These are phyloP conservation scores for Phalacrocorax carbo DNA, from an alignment of 2,113 vertebrate species.

Conservation along the genomic window DNA sequence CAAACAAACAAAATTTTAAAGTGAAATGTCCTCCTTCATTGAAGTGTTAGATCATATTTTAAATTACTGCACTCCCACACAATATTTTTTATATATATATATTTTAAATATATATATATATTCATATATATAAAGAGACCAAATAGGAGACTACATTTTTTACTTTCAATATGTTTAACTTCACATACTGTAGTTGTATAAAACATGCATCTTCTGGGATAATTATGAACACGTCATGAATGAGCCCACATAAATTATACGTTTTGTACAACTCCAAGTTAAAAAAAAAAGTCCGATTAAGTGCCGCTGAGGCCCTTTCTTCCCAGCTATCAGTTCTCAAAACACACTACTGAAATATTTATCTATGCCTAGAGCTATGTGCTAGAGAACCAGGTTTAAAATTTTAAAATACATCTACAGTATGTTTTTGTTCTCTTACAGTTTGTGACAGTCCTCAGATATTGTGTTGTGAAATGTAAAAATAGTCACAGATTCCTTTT, in stretches of 20 bases:
- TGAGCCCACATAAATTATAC: constrained; percentile 85
- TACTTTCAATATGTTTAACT: constrained; percentile 84
- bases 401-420: constrained; percentile 83
- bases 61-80: constrained; percentile 53
- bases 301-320: constrained; percentile 72
- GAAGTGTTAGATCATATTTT: constrained; percentile 62
- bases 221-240: constrained; percentile 86
- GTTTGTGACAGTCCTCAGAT: constrained; percentile 71
- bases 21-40: constrained; percentile 69
- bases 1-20: constrained; percentile 52
- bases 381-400: constrained; percentile 74
- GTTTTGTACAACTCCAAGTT: constrained; percentile 82
- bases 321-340: constrained; percentile 73
- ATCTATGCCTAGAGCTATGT: constrained; percentile 70
- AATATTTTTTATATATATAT: constrained; percentile 24
- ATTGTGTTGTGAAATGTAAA: constrained; percentile 79
- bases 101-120: constrained; percentile 51
- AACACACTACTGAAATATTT: constrained; percentile 72
- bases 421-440: constrained; percentile 77
- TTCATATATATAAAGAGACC: constrained; percentile 54
- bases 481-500: constrained; percentile 70
- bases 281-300: constrained; percentile 66
- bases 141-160: constrained; percentile 77
- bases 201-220: constrained; percentile 89
- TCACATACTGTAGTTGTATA: constrained; percentile 80